phyloP scores from a whole-genome alignment of 1,140 invertebrate species.

The Trichogramma pretiosum region DNA sequence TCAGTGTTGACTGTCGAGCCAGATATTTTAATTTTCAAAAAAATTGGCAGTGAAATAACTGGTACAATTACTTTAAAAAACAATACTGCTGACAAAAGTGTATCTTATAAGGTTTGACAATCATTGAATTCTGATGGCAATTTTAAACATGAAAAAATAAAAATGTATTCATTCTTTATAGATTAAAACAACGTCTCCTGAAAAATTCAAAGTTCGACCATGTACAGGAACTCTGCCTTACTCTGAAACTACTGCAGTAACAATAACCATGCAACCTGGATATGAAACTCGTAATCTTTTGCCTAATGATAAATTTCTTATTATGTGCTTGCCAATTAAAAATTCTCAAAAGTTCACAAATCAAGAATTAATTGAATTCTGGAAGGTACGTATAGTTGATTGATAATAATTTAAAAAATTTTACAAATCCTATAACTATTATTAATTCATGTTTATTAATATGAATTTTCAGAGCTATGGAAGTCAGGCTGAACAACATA shows the following conservation, averaged over 20 bases:
- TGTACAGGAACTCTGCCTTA: constrained; percentile 66
- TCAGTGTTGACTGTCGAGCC: constrained; percentile 44
- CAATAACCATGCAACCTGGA: constrained; percentile 48
- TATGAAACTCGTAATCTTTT: constrained; percentile 47
- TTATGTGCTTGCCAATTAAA: constrained; percentile 56
- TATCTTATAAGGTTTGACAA: constrained; percentile 69
- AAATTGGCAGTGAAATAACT: constrained; percentile 53
- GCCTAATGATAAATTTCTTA: constrained; percentile 58
- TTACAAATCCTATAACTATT: background rate
- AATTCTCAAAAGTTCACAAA: constrained; percentile 34
- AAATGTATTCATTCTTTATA: constrained; percentile 33
- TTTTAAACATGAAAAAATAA: background rate
- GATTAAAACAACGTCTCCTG: constrained; percentile 69
- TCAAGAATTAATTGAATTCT: constrained; percentile 50
- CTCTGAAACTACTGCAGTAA: constrained; percentile 42
- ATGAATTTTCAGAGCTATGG: constrained; percentile 27
- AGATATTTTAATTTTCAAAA: constrained; percentile 56
- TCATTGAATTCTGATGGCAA: no score
- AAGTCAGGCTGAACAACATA: constrained; percentile 42
- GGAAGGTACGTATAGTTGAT: constrained; percentile 47
- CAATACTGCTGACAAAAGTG: constrained; percentile 48
- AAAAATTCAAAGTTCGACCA: constrained; percentile 83
- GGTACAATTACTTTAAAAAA: constrained; percentile 62
- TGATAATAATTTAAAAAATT: constrained; percentile 10
- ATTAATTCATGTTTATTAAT: constrained; percentile 6